These are phyloP conservation scores for Prunella strophiata DNA, from an alignment of 2,797 vertebrate genomes.

Conservation along the genomic window DNA sequence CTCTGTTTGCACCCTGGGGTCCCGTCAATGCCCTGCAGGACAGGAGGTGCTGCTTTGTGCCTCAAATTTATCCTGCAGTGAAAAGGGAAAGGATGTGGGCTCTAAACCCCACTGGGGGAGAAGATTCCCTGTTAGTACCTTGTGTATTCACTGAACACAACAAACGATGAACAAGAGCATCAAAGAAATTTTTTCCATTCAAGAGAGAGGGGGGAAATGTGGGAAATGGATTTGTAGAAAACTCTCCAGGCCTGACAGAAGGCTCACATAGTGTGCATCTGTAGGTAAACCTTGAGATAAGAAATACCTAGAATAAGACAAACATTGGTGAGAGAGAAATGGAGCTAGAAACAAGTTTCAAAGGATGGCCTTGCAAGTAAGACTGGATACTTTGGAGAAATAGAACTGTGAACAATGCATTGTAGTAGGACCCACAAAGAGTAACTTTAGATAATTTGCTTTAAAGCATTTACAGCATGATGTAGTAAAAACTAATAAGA, in stretches of 20 bases:
- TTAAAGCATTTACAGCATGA: background rate
- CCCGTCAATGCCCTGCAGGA: background rate
- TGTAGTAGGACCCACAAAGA: background rate
- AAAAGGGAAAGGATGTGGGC: background rate
- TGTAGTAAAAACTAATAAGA: background rate
- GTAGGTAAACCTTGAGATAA: background rate
- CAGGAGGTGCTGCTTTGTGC: background rate
- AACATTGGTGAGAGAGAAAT: background rate
- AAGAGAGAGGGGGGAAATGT: background rate
- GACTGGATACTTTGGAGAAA: background rate
- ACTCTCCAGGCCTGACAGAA: background rate
- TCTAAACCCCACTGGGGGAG: fast-evolving
- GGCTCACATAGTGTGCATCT: background rate
- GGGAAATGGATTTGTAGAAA: background rate
- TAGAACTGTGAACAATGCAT: background rate
- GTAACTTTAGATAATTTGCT: background rate
- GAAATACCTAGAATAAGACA: background rate
- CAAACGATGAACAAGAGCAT: background rate
- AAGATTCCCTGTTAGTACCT: background rate
- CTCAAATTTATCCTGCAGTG: background rate
- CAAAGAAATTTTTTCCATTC: background rate
- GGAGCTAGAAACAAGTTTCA: background rate
- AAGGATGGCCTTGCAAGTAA: background rate
- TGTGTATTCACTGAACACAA: background rate
- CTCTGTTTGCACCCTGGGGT: background rate